Evolutionary conservation across 2,888 invertebrate species (phyloP), one percentile per base, ranked within the genome.

Genomic region (Druceiella hillmani): DNA sequence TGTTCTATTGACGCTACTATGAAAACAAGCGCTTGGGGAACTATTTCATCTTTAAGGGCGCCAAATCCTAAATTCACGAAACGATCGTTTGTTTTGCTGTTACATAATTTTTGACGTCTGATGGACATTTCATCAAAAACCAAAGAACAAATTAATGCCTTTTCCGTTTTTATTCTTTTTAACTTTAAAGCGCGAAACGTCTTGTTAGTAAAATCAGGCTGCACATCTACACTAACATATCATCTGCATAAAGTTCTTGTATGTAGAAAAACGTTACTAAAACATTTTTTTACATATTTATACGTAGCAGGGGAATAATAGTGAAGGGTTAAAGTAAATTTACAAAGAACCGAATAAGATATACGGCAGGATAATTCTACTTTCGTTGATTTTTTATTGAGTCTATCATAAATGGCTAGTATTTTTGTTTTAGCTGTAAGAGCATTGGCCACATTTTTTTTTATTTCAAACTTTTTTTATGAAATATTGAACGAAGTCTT

Each of bases 271-370:
- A 41, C 40, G 3, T 27, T 39, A 13, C 43, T 14, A 37, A 52
- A 52, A 13, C 33, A 33, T 17, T 40, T 33, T 5, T 51, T 38
- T 1, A 54, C 44, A 47, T 47, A 54, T n/a, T 29, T 16, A 30
- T 52, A 51, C 3, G 52, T 51, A 30, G 38, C 41, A 3, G 49
- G 48, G 10, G 50, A 52, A 26, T 50, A 50, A 38, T 44, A 52
- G 32, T 52, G 38, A 10, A 51, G 27, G 6, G 51, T 52, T 9
- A 45, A 27, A 2, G 50, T 50, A 46, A 52, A 52, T 22, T 33
- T 33, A 37, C 45, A 10, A 6, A 35, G 7, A 17, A 22, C 17
- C 20, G 11, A n/a, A n/a, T n/a, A n/a, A n/a, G n/a, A n/a, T n/a
- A n/a, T n/a, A n/a, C n/a, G n/a, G n/a, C n/a, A n/a, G n/a, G n/a